phyloP scores from a whole-genome alignment of 2,888 invertebrate genomes.

The Hyalella azteca region DNA sequence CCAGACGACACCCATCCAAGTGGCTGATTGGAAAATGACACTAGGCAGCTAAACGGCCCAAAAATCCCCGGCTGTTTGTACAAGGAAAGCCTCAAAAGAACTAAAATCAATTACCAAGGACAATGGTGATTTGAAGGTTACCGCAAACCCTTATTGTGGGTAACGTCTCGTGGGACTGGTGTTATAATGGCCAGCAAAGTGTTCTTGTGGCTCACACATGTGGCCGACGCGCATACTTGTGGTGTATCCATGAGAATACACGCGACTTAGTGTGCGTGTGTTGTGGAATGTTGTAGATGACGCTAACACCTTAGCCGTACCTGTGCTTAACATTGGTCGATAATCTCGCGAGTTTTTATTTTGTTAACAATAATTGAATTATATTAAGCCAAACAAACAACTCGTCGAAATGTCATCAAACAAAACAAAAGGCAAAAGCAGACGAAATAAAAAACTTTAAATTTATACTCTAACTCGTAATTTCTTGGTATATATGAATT shows the following conservation, averaged over 20 bases:
- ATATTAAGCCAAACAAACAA: no score
- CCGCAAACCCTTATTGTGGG: conserved; percentile 14
- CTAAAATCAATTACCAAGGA: conserved; percentile 32
- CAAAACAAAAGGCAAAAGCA: no score
- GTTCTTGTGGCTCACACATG: not conserved
- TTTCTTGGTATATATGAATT: no score
- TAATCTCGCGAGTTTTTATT: no score
- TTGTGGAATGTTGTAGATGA: no score
- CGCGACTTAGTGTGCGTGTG: not conserved
- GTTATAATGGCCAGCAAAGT: conserved; percentile 18
- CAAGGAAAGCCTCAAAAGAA: conserved; percentile 15
- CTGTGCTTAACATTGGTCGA: no score
- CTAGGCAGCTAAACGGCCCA: conserved; percentile 25
- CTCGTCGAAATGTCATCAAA: no score
- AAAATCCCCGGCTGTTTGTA: conserved; percentile 27
- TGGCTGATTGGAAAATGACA: conserved; percentile 28
- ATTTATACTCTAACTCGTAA: no score
- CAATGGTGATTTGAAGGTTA: conserved; percentile 33
- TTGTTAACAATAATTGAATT: no score
- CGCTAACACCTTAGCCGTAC: no score
- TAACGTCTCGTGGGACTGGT: not conserved
- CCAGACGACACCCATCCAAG: conserved; percentile 29
- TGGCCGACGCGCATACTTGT: conserved; percentile 3
- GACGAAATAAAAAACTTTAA: no score
- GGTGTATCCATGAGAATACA: not conserved